A percentile compares a stretch with the other conserved stretches of the same genome.
Conservation (phyloP, 1,140 invertebrate species). For the Myzus persicae region DNA sequence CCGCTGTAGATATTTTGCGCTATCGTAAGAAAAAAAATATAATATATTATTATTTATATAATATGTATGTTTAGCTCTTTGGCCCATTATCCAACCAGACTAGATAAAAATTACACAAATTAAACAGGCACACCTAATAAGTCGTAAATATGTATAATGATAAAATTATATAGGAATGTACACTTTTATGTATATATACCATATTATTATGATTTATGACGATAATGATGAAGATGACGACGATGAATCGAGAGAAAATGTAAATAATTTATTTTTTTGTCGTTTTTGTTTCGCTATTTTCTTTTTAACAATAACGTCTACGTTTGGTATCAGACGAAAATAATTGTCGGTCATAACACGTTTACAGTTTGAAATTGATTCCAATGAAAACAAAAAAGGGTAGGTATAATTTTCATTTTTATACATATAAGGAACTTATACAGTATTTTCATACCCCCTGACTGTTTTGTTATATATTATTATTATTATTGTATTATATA, state of each 20-base stretch:
- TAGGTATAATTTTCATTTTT: background rate
- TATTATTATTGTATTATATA: conserved; percentile 11
- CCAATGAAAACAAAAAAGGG: background rate
- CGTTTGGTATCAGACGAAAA: background rate
- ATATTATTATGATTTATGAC: background rate
- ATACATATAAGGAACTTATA: conserved; percentile 56
- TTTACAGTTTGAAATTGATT: background rate
- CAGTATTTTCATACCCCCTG: conserved; percentile 31
- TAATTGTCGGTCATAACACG: too few relatives aligned
- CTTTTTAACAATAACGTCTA: background rate
- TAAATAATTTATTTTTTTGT: background rate
- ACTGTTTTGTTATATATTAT: background rate
- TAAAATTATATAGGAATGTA: conserved; percentile 56
- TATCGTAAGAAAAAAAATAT: conserved; percentile 39
- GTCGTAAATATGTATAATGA: conserved; percentile 53
- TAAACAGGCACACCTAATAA: conserved; percentile 58
- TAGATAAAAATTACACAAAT: conserved; percentile 58
- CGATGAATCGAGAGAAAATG: conserved; percentile 1
- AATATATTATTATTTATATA: conserved; percentile 28
- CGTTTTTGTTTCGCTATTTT: background rate
- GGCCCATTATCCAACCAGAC: conserved; percentile 57
- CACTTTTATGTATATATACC: conserved; percentile 48
- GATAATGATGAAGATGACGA: background rate
- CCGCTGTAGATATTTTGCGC: background rate
- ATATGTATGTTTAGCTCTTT: conserved; percentile 54